phyloP scores from a whole-genome alignment of 2,797 vertebrate genomes.

The Tinamus major region DNA sequence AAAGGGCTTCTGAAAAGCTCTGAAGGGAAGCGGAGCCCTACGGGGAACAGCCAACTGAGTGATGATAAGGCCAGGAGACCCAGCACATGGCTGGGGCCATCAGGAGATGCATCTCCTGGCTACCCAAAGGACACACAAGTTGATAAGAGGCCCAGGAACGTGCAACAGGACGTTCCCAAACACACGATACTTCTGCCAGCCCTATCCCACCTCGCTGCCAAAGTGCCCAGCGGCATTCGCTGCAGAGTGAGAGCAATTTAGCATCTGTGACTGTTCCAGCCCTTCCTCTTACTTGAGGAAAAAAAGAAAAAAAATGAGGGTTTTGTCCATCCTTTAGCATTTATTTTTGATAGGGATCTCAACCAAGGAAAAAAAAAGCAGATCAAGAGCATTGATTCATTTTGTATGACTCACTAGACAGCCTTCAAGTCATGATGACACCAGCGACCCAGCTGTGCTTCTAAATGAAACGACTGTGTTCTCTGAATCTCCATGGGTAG shows the following conservation, averaged over 20 bases:
- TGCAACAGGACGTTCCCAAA: accelerated
- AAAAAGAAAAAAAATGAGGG: neutral
- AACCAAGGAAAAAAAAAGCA: neutral
- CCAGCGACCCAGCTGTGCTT: neutral
- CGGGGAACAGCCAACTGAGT: neutral
- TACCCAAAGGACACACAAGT: accelerated
- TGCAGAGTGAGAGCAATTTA: neutral
- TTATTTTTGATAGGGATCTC: neutral
- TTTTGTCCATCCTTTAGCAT: neutral
- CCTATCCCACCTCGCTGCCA: accelerated
- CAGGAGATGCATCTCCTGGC: neutral
- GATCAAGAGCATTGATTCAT: neutral
- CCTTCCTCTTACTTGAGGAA: neutral
- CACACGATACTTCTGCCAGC: neutral
- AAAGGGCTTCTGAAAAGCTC: neutral
- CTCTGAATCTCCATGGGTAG: neutral
- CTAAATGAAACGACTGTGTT: neutral
- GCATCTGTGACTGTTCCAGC: neutral
- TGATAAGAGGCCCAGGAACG: neutral
- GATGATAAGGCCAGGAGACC: neutral
- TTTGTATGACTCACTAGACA: neutral
- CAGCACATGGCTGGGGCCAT: no score
- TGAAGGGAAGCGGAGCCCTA: neutral
- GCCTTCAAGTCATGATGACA: neutral
- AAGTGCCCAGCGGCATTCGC: neutral